phyloP scores from a whole-genome alignment of 1,140 invertebrate species.

The Amyelois transitella region DNA sequence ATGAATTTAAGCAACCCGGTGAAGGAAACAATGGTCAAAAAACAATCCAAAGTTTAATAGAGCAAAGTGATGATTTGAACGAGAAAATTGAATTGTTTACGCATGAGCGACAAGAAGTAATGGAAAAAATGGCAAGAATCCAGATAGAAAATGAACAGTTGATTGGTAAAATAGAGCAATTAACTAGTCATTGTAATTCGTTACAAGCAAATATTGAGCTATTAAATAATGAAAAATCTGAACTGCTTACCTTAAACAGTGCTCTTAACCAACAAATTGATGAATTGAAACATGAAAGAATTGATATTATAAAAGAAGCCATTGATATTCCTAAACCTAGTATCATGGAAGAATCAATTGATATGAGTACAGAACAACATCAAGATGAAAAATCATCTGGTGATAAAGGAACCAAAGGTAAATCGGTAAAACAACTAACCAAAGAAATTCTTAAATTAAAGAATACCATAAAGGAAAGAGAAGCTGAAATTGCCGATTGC shows the following conservation, averaged over 20 bases:
- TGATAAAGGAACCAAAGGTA: constrained; percentile 52
- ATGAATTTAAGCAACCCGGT: constrained; percentile 23
- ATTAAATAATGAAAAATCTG: constrained; percentile 76
- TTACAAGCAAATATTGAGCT: constrained; percentile 73
- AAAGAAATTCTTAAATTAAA: constrained; percentile 72
- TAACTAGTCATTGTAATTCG: constrained; percentile 73
- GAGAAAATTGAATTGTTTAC: constrained; percentile 81
- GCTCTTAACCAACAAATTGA: constrained; percentile 62
- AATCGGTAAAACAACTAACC: constrained; percentile 67
- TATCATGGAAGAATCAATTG: constrained; percentile 37
- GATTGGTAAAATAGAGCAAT: constrained; percentile 70
- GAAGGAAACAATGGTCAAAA: constrained; percentile 58
- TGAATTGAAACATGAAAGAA: constrained; percentile 55
- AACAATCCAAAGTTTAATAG: constrained; percentile 71
- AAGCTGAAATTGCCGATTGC: constrained; percentile 71
- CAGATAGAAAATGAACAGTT: constrained; percentile 78
- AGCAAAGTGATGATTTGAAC: constrained; percentile 77
- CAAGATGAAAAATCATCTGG: constrained; percentile 49
- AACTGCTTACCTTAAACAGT: constrained; percentile 58
- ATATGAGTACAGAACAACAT: constrained; percentile 29
- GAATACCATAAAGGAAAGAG: constrained; percentile 72
- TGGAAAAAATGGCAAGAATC: constrained; percentile 80
- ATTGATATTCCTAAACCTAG: constrained; percentile 45
- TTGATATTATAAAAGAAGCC: constrained; percentile 64
- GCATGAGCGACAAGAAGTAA: constrained; percentile 78